Evolutionary conservation across 2,113 vertebrate genomes (phyloP).

Genomic region (Numida meleagris): DNA sequence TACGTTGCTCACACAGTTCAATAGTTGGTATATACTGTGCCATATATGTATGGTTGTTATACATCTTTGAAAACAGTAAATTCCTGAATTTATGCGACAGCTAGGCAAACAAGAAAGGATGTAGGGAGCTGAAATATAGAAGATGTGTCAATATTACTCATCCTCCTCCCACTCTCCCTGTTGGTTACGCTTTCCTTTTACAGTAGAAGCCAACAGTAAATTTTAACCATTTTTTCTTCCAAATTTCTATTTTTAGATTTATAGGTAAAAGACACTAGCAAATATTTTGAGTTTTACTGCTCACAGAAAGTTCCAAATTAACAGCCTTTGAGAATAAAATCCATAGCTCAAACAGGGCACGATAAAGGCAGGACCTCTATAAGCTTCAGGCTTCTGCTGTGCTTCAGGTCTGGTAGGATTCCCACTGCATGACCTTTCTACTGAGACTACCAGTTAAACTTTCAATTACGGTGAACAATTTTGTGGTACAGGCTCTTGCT

Average conservation of each 20-base stretch:
- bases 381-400: background rate
- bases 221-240: background rate
- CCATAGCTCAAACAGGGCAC: background rate
- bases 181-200: slow-evolving; percentile 11
- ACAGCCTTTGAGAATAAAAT: background rate
- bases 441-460: background rate
- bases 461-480: background rate
- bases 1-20: background rate
- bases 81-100: slow-evolving; percentile 24
- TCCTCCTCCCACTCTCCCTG: background rate
- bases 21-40: background rate
- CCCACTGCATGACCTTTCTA: background rate
- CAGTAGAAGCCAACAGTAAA: background rate
- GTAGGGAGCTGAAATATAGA: slow-evolving; percentile 19
- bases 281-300: slow-evolving; percentile 9
- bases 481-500: background rate
- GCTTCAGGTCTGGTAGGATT: background rate
- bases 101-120: slow-evolving; percentile 19
- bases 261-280: background rate
- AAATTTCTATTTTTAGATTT: slow-evolving; percentile 34
- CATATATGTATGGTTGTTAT: background rate
- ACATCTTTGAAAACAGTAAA: slow-evolving; percentile 37
- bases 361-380: background rate
- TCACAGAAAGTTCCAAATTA: background rate
- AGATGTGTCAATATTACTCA: slow-evolving; percentile 46